Conservation (phyloP, 2,113 vertebrate genomes). For the Mesoclemmys tuberculata region DNA sequence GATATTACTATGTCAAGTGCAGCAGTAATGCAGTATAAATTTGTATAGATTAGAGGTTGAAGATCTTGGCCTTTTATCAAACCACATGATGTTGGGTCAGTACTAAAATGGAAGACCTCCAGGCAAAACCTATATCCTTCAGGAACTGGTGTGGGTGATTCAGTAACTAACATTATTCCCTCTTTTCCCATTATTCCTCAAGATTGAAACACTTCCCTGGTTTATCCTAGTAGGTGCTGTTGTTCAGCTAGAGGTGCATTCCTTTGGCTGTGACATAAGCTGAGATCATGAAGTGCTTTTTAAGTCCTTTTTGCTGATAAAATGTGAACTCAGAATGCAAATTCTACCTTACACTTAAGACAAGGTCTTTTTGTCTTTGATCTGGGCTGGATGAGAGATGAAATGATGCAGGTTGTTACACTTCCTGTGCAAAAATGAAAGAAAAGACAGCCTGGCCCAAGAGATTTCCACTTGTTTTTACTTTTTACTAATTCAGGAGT, state of each 20-base stretch:
- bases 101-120: not conserved
- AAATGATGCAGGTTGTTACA: not conserved
- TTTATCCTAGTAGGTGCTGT: not conserved
- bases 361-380: not conserved
- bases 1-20: not conserved
- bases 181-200: not conserved
- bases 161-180: not conserved
- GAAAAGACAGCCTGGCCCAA: fast-evolving
- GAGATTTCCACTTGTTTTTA: not conserved
- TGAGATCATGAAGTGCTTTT: not conserved
- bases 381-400: fast-evolving
- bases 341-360: not conserved
- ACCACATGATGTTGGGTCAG: not conserved
- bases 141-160: not conserved
- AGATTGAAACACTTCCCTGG: not conserved
- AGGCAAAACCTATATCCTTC: not conserved
- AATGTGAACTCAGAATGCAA: not conserved
- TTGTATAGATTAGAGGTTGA: not conserved
- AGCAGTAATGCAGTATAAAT: not conserved
- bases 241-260: not conserved
- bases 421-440: not conserved
- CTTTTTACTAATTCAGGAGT: not conserved
- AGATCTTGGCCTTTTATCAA: not conserved
- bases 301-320: not conserved
- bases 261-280: not conserved